These are phyloP conservation scores for Lutjanus campechanus DNA, from an alignment of 2,797 vertebrate species.

Conservation along the genomic window DNA sequence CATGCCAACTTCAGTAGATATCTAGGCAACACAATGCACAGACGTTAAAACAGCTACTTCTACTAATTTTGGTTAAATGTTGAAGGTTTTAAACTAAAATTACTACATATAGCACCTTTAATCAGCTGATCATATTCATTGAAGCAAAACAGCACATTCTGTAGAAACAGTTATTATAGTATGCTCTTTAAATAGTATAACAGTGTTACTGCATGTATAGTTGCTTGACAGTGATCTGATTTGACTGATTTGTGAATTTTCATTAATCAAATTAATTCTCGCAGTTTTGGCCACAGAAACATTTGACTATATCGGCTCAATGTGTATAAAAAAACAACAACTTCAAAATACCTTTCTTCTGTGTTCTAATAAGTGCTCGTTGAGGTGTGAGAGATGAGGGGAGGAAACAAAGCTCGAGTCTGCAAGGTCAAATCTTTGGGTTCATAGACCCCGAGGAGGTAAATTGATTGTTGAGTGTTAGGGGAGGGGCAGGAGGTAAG, in stretches of 20 bases:
- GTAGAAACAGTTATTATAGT: not conserved
- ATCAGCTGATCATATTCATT: not conserved
- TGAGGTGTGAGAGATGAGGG: conserved; percentile 73
- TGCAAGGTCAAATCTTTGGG: conserved; percentile 81
- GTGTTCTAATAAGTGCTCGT: conserved; percentile 74
- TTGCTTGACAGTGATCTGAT: not conserved
- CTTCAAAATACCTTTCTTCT: conserved; percentile 26
- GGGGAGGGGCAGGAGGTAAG: conserved; percentile 74
- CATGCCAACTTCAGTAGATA: too few relatives aligned
- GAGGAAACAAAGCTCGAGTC: conserved; percentile 71
- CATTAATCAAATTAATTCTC: conserved; percentile 1
- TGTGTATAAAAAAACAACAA: conserved; percentile 24
- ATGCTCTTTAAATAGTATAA: too few relatives aligned
- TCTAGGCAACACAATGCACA: too few relatives aligned
- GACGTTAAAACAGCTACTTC: too few relatives aligned
- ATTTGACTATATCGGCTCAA: not conserved
- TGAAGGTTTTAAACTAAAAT: too few relatives aligned
- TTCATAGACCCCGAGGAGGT: conserved; percentile 81
- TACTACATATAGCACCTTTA: not conserved
- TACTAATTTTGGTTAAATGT: too few relatives aligned
- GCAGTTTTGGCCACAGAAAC: not conserved
- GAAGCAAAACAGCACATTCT: not conserved
- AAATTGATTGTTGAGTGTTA: conserved; percentile 85
- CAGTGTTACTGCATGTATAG: not conserved
- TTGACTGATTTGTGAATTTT: not conserved